These are phyloP conservation scores for Phasianus colchicus DNA, from an alignment of 2,113 vertebrate genomes.

Conservation along the genomic window DNA sequence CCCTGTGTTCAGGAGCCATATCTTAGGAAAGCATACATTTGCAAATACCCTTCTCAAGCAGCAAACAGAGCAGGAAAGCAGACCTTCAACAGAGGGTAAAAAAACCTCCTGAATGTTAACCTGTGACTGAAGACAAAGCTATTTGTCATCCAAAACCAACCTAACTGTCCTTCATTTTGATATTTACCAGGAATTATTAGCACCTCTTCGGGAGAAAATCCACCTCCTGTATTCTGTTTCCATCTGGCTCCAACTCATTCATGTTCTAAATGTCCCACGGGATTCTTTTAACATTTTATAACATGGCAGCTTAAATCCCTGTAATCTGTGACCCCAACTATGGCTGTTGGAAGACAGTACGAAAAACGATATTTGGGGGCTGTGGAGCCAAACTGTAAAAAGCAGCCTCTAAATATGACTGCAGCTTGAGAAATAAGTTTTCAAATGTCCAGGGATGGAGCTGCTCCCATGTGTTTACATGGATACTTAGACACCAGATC, in stretches of 20 bases:
- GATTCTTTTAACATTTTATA: conserved; percentile 54
- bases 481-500: fast-evolving
- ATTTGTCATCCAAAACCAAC: conserved; percentile 34
- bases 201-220: conserved; percentile 53
- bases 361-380: conserved; percentile 1
- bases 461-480: neutral
- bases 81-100: neutral
- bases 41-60: neutral
- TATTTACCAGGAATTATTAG: conserved; percentile 60
- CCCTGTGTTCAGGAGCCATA: no score
- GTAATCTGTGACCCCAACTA: neutral
- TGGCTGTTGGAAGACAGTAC: neutral
- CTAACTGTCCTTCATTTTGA: conserved; percentile 55
- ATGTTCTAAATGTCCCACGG: conserved; percentile 49
- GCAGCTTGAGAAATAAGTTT: conserved; percentile 13
- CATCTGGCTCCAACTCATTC: conserved; percentile 53
- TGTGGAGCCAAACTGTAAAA: conserved; percentile 6
- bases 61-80: neutral
- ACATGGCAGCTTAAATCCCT: conserved; percentile 40
- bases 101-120: neutral
- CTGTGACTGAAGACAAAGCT: conserved; percentile 7
- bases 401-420: neutral
- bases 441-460: neutral
- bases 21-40: neutral
- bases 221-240: conserved; percentile 59